These are phyloP conservation scores for Eristalis pertinax DNA, from an alignment of 2,888 invertebrate genomes.

Conservation along the genomic window DNA sequence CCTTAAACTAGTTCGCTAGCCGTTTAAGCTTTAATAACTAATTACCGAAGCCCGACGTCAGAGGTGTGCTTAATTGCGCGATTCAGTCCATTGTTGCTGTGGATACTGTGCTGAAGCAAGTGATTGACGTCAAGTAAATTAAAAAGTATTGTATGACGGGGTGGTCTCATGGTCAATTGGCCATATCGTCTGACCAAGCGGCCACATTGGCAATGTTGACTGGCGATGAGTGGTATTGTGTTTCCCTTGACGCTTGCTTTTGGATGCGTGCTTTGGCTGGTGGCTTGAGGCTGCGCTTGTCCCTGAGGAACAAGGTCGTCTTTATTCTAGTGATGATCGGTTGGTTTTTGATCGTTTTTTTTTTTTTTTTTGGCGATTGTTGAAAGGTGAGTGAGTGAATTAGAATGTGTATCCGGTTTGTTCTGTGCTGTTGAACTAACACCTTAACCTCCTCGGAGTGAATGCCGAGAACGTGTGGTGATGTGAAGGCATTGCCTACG, in stretches of 20 bases:
- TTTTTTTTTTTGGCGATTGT: no score
- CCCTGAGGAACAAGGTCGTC: not conserved
- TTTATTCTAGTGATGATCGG: not conserved
- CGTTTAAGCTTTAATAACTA: not conserved
- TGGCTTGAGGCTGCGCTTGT: not conserved
- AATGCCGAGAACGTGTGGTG: no score
- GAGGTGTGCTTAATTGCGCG: conserved; percentile 6
- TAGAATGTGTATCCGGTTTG: no score
- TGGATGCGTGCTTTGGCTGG: not conserved
- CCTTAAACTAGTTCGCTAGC: not conserved
- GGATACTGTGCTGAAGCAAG: not conserved
- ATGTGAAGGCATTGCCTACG: no score
- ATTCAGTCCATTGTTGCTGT: conserved; percentile 8
- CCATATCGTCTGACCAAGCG: conserved; percentile 4
- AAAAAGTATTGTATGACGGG: conserved; percentile 3
- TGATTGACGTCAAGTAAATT: conserved; percentile 1
- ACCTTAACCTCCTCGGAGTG: no score
- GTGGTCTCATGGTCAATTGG: conserved; percentile 25
- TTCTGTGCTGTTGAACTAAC: no score
- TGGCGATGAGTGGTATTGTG: not conserved
- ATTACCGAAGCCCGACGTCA: conserved; percentile 29
- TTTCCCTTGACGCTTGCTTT: not conserved
- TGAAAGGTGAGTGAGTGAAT: no score
- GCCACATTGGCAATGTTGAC: not conserved
- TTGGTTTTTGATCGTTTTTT: no score